Evolutionary conservation across 1,140 invertebrate species (phyloP).

Genomic region (Trichomalopsis sarcophagae): DNA sequence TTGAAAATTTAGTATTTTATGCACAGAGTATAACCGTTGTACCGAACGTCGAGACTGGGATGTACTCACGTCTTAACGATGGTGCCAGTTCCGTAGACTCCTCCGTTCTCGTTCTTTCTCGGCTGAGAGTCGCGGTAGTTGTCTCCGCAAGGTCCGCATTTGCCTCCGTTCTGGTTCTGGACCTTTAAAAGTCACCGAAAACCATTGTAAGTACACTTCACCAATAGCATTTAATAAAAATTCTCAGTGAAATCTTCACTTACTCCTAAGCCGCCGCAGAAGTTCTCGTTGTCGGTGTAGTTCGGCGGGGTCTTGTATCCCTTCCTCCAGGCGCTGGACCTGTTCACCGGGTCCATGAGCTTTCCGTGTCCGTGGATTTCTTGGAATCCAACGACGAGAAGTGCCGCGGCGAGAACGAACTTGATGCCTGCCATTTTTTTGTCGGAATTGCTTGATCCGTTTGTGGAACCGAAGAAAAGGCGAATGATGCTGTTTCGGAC

Average conservation of each 20-base stretch:
- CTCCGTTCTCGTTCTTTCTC: conserved; percentile 79
- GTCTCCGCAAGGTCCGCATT: conserved; percentile 80
- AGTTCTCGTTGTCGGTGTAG: conserved; percentile 79
- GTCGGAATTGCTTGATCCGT: no score
- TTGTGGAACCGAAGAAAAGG: no score
- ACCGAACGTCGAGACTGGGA: no score
- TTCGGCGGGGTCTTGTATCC: conserved; percentile 84
- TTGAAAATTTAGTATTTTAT: no score
- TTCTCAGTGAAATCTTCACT: not conserved
- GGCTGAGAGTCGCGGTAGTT: conserved; percentile 72
- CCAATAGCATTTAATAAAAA: no score
- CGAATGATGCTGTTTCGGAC: no score
- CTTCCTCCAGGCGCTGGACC: conserved; percentile 81
- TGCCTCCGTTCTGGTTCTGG: conserved; percentile 61
- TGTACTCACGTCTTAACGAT: conserved; percentile 67
- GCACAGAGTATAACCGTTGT: no score
- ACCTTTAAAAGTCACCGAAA: no score
- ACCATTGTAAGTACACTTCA: no score
- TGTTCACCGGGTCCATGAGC: conserved; percentile 79
- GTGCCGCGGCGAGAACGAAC: not conserved
- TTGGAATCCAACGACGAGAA: not conserved
- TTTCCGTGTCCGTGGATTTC: conserved; percentile 78
- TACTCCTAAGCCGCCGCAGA: conserved; percentile 77
- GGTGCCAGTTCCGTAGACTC: conserved; percentile 77
- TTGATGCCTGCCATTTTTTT: not conserved